Evolutionary conservation across 2,888 invertebrate genomes (phyloP), one percentile per base, ranked within the genome.

Genomic region (Lepidochitona cinerea): DNA sequence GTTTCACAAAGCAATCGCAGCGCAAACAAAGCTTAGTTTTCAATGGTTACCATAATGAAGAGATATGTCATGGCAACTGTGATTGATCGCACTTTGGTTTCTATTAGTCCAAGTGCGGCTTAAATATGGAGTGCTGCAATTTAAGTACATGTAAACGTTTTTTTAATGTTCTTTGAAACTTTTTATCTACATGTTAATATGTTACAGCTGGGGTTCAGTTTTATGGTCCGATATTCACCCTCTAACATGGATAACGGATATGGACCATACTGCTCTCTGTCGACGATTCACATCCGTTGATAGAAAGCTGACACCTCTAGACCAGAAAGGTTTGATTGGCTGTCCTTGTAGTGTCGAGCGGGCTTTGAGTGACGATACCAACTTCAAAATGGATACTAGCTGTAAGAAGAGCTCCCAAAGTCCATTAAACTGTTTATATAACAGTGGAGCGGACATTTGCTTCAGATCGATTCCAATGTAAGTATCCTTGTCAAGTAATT

Each of bases 391-490:
- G 12, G 54, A 54, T 23, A 26, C 23, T n/a, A 26, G 26, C 9
- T 54, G 54, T 54, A n/a, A 12, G 6, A 7, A 12, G 7, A 23
- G 7, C n/a, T 7, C 14, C 12, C 7, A 54, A 6, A n/a, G n/a
- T 23, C 7, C 54, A 7, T 12, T 54, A 6, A 54, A 54, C 54
- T 54, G 54, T 26, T 7, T 54, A 7, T 54, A n/a, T 23, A 54
- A 54, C 54, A 23, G 23, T 18, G 54, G 54, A 7, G 54, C 54
- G 12, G 14, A 12, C 9, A 23, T 54, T 23, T 54, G 54, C 54
- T 54, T 54, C 54, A 54, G 54, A 54, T 54, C 54, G 7, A 54
- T 54, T n/a, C 54, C 54, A n/a, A 23, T 54, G 54, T 54, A 26
- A 54, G 54, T 54, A 12, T 41, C 18, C n/a, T n/a, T n/a, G n/a